Conservation (phyloP, 2,113 vertebrate species). For the Eretmochelys imbricata region DNA sequence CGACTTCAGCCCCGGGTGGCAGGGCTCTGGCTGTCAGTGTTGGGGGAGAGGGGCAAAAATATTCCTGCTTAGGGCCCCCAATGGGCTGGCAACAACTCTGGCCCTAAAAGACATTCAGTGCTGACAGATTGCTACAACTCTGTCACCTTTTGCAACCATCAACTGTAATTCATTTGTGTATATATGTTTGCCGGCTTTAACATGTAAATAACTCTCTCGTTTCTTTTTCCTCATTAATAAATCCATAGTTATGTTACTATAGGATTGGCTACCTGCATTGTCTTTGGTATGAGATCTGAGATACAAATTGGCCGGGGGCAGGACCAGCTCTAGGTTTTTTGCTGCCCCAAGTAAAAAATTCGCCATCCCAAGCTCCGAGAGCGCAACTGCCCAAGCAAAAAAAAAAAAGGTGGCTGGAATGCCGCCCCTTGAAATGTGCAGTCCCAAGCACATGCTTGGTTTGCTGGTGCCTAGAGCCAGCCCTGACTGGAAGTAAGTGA, state of each 20-base stretch:
- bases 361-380: too few relatives aligned
- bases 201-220: neutral
- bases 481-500: neutral
- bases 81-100: neutral
- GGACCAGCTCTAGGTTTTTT: too few relatives aligned
- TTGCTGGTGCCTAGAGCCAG: too few relatives aligned
- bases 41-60: neutral
- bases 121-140: neutral
- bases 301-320: neutral
- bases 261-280: neutral
- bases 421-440: too few relatives aligned
- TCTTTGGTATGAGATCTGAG: neutral
- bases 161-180: neutral
- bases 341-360: too few relatives aligned
- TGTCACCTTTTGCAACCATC: neutral
- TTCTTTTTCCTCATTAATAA: neutral
- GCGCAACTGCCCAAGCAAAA: too few relatives aligned
- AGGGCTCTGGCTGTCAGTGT: neutral
- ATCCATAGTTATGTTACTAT: neutral
- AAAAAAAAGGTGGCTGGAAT: too few relatives aligned
- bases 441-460: too few relatives aligned
- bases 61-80: neutral
- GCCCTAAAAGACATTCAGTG: neutral
- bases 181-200: neutral
- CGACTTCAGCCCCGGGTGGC: too few relatives aligned